Evolutionary conservation across 2,797 vertebrate genomes (phyloP).

Genomic region (Parotocinclus haroldoi): DNA sequence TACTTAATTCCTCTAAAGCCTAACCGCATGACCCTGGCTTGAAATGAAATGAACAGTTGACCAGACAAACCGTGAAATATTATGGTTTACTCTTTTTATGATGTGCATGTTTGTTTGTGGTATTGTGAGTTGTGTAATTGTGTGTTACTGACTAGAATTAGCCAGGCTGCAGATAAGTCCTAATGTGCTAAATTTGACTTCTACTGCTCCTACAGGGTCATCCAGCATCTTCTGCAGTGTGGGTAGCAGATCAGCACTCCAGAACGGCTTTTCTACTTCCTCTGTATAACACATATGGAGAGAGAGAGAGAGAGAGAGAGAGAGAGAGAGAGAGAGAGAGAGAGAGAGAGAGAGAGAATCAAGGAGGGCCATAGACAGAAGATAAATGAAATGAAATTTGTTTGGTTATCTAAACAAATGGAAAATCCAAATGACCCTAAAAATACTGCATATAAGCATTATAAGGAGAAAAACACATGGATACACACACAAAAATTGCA

Average conservation of each 20-base stretch:
- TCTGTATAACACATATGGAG: conserved; percentile 59
- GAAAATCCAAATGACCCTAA: no score
- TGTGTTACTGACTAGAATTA: conserved; percentile 72
- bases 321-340: no score
- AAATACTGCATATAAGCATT: no score
- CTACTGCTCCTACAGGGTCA: conserved; percentile 75
- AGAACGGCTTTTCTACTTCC: conserved; percentile 69
- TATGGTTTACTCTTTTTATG: not conserved
- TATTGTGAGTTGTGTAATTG: not conserved
- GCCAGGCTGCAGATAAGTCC: conserved; percentile 81
- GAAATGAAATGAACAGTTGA: no score
- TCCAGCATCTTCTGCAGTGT: conserved; percentile 78
- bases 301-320: no score
- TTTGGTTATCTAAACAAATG: no score
- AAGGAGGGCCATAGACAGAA: no score
- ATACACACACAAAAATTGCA: no score
- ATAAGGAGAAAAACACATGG: no score
- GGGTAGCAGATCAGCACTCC: conserved; percentile 70
- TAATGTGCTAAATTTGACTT: conserved; percentile 84
- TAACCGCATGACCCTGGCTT: not conserved
- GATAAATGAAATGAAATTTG: no score
- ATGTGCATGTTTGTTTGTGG: not conserved
- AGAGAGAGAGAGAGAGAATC: no score
- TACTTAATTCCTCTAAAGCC: not conserved
- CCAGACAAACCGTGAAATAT: no score